Conservation (phyloP, 1,140 invertebrate species). For the Drosophila teissieri region DNA sequence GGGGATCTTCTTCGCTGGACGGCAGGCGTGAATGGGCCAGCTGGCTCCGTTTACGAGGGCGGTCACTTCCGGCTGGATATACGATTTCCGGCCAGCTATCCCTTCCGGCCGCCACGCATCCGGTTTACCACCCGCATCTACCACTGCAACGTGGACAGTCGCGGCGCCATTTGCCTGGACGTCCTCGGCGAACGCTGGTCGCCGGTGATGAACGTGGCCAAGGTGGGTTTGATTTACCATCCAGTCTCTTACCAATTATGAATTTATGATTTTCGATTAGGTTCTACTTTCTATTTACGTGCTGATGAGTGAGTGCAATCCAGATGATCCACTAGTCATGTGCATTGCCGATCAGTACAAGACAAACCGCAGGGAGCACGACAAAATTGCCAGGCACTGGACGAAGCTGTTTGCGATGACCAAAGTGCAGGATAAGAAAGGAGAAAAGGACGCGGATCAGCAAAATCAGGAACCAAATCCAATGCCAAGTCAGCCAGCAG, state of each 20-base stretch:
- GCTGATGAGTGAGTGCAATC: constrained; percentile 67
- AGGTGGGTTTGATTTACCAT: constrained; percentile 2
- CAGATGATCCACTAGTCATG: constrained; percentile 60
- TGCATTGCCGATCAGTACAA: constrained; percentile 69
- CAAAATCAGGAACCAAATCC: not conserved
- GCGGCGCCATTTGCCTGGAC: constrained; percentile 64
- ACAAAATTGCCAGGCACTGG: constrained; percentile 57
- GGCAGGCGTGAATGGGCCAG: constrained; percentile 47
- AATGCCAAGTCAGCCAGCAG: not conserved
- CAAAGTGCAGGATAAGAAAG: not conserved
- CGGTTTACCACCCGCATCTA: constrained; percentile 91
- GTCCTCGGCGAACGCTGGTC: constrained; percentile 68
- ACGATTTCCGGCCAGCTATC: constrained; percentile 59
- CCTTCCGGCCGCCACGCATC: constrained; percentile 88
- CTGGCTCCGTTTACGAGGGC: constrained; percentile 56
- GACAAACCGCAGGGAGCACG: constrained; percentile 61
- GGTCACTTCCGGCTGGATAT: constrained; percentile 62
- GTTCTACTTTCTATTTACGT: constrained; percentile 65
- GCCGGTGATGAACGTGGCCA: constrained; percentile 61
- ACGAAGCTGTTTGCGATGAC: constrained; percentile 52
- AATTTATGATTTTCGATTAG: not conserved
- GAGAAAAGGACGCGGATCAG: not conserved
- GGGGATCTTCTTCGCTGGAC: constrained; percentile 58
- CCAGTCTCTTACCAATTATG: not conserved
- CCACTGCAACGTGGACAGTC: constrained; percentile 85